Percentiles rank a stretch among this genome's conserved stretches.
These are phyloP conservation scores for Shargacucullia verbasci DNA, from an alignment of 2,888 invertebrate genomes.

Conservation along the genomic window DNA sequence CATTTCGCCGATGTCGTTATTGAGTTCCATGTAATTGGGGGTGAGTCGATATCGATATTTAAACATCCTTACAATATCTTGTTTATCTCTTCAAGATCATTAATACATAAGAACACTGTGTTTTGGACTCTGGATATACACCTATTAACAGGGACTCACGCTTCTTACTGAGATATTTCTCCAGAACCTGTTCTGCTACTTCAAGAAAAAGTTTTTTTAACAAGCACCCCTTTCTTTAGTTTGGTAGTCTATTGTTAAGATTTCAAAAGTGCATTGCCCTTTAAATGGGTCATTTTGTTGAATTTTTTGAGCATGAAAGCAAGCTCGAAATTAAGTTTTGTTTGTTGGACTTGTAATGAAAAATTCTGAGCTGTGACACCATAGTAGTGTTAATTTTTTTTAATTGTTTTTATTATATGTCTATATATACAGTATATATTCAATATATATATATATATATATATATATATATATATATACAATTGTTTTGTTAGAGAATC, in stretches of 20 bases:
- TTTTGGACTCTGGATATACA: no score
- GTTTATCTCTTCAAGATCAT: conserved; percentile 11
- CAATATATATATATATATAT: no score
- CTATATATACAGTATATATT: no score
- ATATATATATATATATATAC: no score
- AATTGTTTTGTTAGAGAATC: no score
- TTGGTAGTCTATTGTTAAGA: conserved; percentile 64
- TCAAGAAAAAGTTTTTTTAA: conserved; percentile 40
- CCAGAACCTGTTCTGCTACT: conserved; percentile 61
- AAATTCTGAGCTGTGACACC: background rate
- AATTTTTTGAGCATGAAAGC: conserved; percentile 20
- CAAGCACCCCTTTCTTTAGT: conserved; percentile 57
- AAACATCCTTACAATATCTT: conserved; percentile 2
- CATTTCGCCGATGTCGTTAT: no score
- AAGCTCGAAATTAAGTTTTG: conserved; percentile 17
- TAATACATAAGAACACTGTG: conserved; percentile 21
- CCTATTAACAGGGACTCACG: conserved; percentile 34
- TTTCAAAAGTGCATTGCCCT: conserved; percentile 69
- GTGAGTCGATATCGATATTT: no score
- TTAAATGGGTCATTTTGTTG: conserved; percentile 65
- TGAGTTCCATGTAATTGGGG: no score
- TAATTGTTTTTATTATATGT: no score
- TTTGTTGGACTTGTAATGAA: conserved; percentile 4
- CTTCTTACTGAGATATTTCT: conserved; percentile 36
- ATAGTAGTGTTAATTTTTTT: no score